These are phyloP conservation scores for Aphodius granarius DNA, from an alignment of 2,888 invertebrate genomes.

Conservation along the genomic window DNA sequence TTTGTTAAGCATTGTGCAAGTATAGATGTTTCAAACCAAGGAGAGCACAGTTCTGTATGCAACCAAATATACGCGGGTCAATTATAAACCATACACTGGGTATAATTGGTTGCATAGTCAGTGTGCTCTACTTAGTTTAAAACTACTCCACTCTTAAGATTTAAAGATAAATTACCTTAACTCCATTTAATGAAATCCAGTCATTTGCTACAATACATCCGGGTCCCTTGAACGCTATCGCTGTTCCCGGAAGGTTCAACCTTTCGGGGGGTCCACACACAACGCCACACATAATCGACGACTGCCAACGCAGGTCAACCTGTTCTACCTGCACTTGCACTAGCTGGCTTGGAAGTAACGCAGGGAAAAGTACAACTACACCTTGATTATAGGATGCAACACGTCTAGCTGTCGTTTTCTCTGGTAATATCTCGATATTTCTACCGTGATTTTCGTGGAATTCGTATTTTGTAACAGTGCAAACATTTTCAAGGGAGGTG, in stretches of 20 bases:
- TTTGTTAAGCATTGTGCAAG: no score
- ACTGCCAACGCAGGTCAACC: conserved; percentile 58
- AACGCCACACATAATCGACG: conserved; percentile 77
- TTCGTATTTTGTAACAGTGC: conserved; percentile 56
- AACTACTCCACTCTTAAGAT: no score
- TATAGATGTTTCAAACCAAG: no score
- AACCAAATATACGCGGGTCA: no score
- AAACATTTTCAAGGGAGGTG: conserved; percentile 21
- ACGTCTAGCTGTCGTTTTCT: conserved; percentile 70
- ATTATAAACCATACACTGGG: no score
- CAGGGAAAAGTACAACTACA: conserved; percentile 65
- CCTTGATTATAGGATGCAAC: conserved; percentile 85
- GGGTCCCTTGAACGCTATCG: conserved; percentile 75
- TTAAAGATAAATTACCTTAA: conserved; percentile 60
- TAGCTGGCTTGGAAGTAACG: conserved; percentile 41
- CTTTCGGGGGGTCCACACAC: conserved; percentile 73
- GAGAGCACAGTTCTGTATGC: no score
- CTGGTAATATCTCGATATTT: conserved; percentile 71
- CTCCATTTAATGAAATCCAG: conserved; percentile 79
- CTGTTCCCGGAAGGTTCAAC: conserved; percentile 67
- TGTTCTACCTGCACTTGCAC: conserved; percentile 53
- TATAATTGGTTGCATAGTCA: no score
- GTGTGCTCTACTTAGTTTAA: no score
- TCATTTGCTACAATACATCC: conserved; percentile 84
- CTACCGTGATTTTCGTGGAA: conserved; percentile 83